A percentile compares a stretch with the other conserved stretches of the same genome.
phyloP scores from a whole-genome alignment of 2,797 vertebrate species.

The Sebastes trivittatus region DNA sequence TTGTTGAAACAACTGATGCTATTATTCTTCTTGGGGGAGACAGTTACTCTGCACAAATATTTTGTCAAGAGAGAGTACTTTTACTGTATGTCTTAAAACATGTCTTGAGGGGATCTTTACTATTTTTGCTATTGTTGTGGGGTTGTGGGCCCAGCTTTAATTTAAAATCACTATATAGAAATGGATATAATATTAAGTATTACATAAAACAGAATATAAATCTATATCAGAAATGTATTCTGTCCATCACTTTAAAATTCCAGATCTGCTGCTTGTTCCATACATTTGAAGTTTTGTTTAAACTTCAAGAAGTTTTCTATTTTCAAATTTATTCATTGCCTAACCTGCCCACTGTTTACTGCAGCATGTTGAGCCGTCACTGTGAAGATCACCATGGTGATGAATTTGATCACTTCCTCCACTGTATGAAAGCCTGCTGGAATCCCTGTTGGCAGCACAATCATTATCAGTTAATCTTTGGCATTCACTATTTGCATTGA shows the following conservation, averaged over 20 bases:
- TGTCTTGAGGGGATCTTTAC: no score
- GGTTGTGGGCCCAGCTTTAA: no score
- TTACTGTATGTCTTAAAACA: no score
- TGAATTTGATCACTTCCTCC: conserved; percentile 53
- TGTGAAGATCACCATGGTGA: conserved; percentile 69
- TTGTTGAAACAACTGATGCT: no score
- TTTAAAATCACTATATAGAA: no score
- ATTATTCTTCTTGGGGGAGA: no score
- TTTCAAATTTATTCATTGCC: background rate
- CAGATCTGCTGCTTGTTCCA: background rate
- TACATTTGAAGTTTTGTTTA: background rate
- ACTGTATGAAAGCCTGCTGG: conserved; percentile 43
- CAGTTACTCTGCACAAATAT: no score
- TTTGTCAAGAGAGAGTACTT: no score
- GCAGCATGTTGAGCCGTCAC: conserved; percentile 53
- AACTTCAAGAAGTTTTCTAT: background rate
- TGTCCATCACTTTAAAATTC: background rate
- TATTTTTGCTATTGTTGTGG: no score
- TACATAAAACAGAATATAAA: background rate
- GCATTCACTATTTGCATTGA: background rate
- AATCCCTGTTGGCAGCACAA: conserved; percentile 17
- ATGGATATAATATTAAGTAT: no score
- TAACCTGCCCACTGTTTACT: conserved; percentile 32
- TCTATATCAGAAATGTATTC: background rate
- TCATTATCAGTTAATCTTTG: background rate